These are phyloP conservation scores for Gymnobelideus leadbeateri DNA, from an alignment of 2,113 vertebrate genomes.

Conservation along the genomic window DNA sequence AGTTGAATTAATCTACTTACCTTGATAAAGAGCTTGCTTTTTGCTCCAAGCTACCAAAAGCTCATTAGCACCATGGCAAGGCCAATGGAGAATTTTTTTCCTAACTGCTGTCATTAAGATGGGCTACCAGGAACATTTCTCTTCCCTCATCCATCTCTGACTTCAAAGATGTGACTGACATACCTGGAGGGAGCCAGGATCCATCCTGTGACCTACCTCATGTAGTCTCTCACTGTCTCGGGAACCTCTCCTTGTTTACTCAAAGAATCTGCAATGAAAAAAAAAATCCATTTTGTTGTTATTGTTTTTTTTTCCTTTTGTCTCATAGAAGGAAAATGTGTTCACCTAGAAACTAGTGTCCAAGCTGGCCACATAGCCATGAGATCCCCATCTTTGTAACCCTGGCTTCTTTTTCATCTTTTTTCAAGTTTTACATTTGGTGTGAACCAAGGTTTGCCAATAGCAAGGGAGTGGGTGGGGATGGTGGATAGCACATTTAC, in stretches of 20 bases:
- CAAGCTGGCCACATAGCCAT: background rate
- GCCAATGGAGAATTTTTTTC: background rate
- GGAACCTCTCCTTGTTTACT: conserved; percentile 80
- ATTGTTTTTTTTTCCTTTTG: background rate
- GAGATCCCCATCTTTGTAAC: conserved; percentile 13
- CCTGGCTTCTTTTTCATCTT: background rate
- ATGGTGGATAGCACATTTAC: background rate
- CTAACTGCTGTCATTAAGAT: background rate
- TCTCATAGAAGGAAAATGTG: background rate
- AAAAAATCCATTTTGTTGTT: conserved; percentile 7
- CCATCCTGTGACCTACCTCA: conserved; percentile 83
- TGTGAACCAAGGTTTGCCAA: background rate
- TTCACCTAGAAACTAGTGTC: background rate
- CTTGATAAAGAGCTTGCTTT: conserved; percentile 8
- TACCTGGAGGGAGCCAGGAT: background rate
- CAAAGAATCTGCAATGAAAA: conserved; percentile 81
- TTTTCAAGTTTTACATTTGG: background rate
- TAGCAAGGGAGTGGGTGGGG: background rate
- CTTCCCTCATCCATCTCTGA: background rate
- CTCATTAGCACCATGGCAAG: background rate
- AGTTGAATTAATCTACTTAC: conserved; percentile 10
- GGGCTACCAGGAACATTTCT: background rate
- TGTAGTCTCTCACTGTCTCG: conserved; percentile 83
- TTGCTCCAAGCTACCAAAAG: background rate
- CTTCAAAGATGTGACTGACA: background rate